Evolutionary conservation across 1,140 invertebrate species (phyloP).

Genomic region (Philotrypesis tridentata): DNA sequence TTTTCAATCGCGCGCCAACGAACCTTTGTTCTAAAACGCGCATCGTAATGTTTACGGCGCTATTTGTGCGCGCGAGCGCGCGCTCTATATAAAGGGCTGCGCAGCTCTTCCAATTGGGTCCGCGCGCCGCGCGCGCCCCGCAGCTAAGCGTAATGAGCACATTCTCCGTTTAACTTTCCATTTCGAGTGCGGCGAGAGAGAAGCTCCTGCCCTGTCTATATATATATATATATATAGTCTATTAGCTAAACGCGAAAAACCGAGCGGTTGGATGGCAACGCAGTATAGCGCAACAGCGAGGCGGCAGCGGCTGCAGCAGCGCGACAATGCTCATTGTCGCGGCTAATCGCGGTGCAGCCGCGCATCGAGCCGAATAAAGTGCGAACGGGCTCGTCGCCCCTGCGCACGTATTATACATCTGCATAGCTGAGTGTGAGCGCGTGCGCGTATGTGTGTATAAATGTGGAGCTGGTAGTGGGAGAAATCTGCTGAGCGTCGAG

Average conservation of each 20-base stretch:
- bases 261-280: not conserved
- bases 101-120: not conserved
- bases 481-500: slow-evolving; percentile 31
- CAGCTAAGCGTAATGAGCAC: not conserved
- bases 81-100: not conserved
- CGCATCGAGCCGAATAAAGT: slow-evolving; percentile 19
- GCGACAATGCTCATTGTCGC: not conserved
- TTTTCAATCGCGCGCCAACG: not conserved
- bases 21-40: not conserved
- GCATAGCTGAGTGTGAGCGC: no score
- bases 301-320: not conserved
- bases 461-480: not conserved
- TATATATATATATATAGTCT: not conserved
- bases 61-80: not conserved
- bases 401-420: no score
- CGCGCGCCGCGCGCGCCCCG: no score
- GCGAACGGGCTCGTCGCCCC: not conserved
- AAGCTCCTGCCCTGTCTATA: no score
- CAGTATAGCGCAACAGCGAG: no score
- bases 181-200: not conserved
- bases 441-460: not conserved
- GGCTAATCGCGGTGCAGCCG: slow-evolving; percentile 12
- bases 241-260: not conserved
- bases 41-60: no score
- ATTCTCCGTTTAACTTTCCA: not conserved